A percentile compares a stretch with the other conserved stretches of the same genome.
Evolutionary conservation across 2,797 vertebrate species (phyloP).

Genomic region (Sebastes nivosus): DNA sequence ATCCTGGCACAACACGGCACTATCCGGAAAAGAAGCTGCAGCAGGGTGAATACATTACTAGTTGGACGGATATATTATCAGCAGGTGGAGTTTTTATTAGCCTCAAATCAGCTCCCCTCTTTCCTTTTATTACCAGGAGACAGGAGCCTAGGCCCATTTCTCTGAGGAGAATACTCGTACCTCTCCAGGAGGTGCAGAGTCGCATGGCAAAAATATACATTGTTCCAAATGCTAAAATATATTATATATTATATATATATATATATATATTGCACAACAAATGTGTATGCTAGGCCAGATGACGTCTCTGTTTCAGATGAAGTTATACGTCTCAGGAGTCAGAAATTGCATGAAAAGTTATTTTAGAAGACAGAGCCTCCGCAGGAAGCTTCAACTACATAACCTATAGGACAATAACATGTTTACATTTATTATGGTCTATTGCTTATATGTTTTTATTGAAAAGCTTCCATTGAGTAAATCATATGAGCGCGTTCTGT

Average conservation of each 20-base stretch:
- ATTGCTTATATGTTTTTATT: background rate
- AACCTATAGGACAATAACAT: background rate
- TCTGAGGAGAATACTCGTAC: background rate
- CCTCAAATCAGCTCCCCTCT: background rate
- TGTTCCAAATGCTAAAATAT: background rate
- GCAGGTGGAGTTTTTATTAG: conserved; percentile 22
- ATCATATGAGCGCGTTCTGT: background rate
- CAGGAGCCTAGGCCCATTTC: background rate
- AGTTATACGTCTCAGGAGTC: background rate
- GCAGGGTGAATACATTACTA: conserved; percentile 17
- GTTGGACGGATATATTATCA: background rate
- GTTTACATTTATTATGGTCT: background rate
- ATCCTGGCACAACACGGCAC: background rate
- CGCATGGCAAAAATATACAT: background rate
- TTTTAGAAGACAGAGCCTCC: background rate
- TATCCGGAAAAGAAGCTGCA: background rate
- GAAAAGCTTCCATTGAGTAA: background rate
- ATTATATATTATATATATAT: too few species aligned
- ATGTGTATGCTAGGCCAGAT: background rate
- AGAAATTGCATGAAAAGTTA: background rate
- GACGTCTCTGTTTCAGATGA: background rate
- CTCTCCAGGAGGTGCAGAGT: conserved; percentile 5
- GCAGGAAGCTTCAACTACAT: background rate
- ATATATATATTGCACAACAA: background rate
- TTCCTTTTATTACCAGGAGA: conserved; percentile 5